These are phyloP conservation scores for Stichopus horrens DNA, from an alignment of 53 echinoderm and acorn worm species.

Conservation along the genomic window DNA sequence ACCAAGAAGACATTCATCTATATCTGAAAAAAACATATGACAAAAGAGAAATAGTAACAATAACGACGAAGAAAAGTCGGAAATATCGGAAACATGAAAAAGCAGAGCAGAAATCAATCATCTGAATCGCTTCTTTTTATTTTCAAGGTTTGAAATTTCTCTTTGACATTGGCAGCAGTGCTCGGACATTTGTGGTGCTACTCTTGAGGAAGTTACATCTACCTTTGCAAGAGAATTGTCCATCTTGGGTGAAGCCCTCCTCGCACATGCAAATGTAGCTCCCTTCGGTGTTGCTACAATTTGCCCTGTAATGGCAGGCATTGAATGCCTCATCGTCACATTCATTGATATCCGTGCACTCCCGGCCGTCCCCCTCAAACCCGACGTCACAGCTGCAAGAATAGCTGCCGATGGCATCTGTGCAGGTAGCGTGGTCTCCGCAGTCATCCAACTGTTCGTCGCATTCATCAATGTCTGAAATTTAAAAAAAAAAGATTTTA, in stretches of 20 bases:
- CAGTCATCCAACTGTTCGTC: slow-evolving; percentile 44
- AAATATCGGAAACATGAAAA: too few relatives aligned
- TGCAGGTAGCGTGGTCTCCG: slow-evolving; percentile 56
- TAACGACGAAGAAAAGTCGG: too few relatives aligned
- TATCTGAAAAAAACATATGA: slow-evolving; percentile 45
- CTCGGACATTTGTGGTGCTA: too few relatives aligned
- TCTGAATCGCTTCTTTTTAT: too few relatives aligned
- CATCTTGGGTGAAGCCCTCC: slow-evolving; percentile 13
- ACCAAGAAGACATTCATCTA: slow-evolving; percentile 55
- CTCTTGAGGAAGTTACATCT: too few relatives aligned
- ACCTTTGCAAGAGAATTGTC: not conserved
- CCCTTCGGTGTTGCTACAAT: not conserved
- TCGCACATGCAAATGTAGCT: slow-evolving; percentile 16
- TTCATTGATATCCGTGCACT: slow-evolving; percentile 59
- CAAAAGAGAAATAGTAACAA: too few relatives aligned
- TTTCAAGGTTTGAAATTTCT: too few relatives aligned
- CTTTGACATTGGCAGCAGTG: too few relatives aligned
- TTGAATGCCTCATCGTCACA: slow-evolving; percentile 48
- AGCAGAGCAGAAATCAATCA: too few relatives aligned
- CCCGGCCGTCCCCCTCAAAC: slow-evolving; percentile 36
- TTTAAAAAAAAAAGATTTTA: not conserved
- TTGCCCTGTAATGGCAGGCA: slow-evolving; percentile 37
- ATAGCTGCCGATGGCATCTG: slow-evolving; percentile 59
- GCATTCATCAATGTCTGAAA: slow-evolving; percentile 72
- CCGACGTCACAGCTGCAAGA: slow-evolving; percentile 62